Evolutionary conservation across 2,797 vertebrate species (phyloP).

Genomic region (Zalophus californianus): DNA sequence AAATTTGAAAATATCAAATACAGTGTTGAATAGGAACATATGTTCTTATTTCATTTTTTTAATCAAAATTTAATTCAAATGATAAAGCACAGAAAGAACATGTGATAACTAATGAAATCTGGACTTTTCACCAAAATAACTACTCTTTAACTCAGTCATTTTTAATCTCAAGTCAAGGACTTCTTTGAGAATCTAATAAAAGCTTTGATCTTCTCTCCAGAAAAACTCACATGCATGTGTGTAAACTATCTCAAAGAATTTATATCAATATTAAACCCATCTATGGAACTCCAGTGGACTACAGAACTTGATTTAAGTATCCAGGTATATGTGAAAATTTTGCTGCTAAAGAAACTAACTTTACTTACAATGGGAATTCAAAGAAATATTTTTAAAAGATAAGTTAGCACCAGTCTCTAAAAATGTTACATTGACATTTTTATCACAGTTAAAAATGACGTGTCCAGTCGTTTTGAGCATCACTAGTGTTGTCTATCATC

Average conservation of each 20-base stretch:
- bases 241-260: constrained; percentile 45
- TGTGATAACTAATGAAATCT: constrained; percentile 57
- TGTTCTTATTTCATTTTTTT: constrained; percentile 41
- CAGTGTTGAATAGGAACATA: constrained; percentile 19
- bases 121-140: constrained; percentile 20
- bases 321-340: not conserved
- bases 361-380: constrained; percentile 20
- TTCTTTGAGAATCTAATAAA: constrained; percentile 46
- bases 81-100: constrained; percentile 43
- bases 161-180: constrained; percentile 46
- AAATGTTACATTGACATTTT: constrained; percentile 36
- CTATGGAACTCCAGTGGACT: not conserved
- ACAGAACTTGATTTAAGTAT: not conserved
- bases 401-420: not conserved
- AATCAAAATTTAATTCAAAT: constrained; percentile 63
- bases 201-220: constrained; percentile 4
- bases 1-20: constrained; percentile 3
- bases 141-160: constrained; percentile 14
- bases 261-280: constrained; percentile 54
- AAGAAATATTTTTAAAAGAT: constrained; percentile 40
- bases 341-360: not conserved
- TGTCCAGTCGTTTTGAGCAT: not conserved
- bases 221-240: not conserved
- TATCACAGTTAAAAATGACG: not conserved
- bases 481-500: not conserved